Base-by-base conservation (phyloP, 2,888 invertebrate species). In the Ormyrus labotus region DNA sequence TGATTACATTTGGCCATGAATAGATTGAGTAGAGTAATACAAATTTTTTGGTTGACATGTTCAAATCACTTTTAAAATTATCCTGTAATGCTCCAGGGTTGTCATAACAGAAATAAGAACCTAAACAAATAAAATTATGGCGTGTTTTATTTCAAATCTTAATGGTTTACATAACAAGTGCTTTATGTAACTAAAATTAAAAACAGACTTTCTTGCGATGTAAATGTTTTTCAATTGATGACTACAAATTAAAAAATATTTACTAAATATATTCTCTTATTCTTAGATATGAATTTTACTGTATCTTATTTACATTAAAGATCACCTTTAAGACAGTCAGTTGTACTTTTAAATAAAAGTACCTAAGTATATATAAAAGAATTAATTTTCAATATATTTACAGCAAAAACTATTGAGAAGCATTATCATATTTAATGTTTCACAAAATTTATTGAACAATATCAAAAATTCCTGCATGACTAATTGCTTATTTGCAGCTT, bases 81-180 rank as follows among this genome's bases (percentile, higher is more conserved):
- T 97, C 96, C 90, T 97, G 97, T 72, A 99, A 91, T 6, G 99
- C 98, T 75, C 95, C 97, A 6, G 99, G 99, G 90, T 97, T 98
- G 91, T 99, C 99, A 92, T 98, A 99, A 91, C 99, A 99, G 91
- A 99, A 99, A 91, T 98, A 98, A 80, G 98, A 97, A 88, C 98
- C 98, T 98, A 91, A 34, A 34, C 34, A 34, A 34, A 34, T 34
- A 75, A 92, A 58, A 50, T 65, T 50, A 57, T 10, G 45, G 50
- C 6, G 10, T n/a, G 57, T 4, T 34, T 34, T 34, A n/a, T 48
- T 47, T 64, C 58, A 57, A 51, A 34, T 69, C 13, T n/a, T 48
- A 13, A 57, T 34, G 3, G 0, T 34, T 8, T 19, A 45, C n/a
- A 7, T 19, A 58, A 19, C 51, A 19, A 11, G 53, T 57, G 50